Evolutionary conservation across 92 coral and sea anemone species (phyloP).

Genomic region (Siderastrea siderea): DNA sequence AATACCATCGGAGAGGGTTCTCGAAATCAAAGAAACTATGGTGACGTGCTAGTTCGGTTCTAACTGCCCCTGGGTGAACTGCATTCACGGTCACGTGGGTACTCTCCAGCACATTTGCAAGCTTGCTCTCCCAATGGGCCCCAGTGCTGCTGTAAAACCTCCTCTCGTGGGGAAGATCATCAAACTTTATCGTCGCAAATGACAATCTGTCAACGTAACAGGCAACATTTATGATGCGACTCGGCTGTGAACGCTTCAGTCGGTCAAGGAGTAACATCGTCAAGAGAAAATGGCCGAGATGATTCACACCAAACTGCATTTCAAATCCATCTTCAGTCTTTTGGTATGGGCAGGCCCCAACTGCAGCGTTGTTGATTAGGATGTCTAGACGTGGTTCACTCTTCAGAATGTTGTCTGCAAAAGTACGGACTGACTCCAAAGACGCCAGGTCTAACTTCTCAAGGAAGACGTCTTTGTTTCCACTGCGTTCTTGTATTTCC

Average conservation of each 20-base stretch:
- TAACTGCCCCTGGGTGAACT: slow-evolving; percentile 84
- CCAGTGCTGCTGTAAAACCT: slow-evolving; percentile 56
- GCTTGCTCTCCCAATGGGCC: slow-evolving; percentile 85
- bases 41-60: slow-evolving; percentile 69
- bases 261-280: slow-evolving; percentile 82
- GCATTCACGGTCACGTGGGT: slow-evolving; percentile 82
- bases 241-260: slow-evolving; percentile 77
- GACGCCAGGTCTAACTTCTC: slow-evolving; percentile 89
- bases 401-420: slow-evolving; percentile 82
- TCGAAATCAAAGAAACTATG: slow-evolving; percentile 34
- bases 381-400: slow-evolving; percentile 83
- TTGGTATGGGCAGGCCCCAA: slow-evolving; percentile 72
- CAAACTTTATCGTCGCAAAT: slow-evolving; percentile 62
- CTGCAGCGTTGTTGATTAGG: slow-evolving; percentile 93
- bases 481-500: slow-evolving; percentile 73
- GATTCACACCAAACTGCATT: slow-evolving; percentile 89
- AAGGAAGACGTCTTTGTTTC: slow-evolving; percentile 68
- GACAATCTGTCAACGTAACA: slow-evolving; percentile 62
- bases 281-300: slow-evolving; percentile 94
- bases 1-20: slow-evolving; percentile 62
- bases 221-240: slow-evolving; percentile 81
- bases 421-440: slow-evolving; percentile 79
- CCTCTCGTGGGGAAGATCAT: slow-evolving; percentile 71
- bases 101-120: slow-evolving; percentile 88
- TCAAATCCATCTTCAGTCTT: slow-evolving; percentile 90